Conservation (phyloP, 2,888 invertebrate genomes). For the Protonemura montana region DNA sequence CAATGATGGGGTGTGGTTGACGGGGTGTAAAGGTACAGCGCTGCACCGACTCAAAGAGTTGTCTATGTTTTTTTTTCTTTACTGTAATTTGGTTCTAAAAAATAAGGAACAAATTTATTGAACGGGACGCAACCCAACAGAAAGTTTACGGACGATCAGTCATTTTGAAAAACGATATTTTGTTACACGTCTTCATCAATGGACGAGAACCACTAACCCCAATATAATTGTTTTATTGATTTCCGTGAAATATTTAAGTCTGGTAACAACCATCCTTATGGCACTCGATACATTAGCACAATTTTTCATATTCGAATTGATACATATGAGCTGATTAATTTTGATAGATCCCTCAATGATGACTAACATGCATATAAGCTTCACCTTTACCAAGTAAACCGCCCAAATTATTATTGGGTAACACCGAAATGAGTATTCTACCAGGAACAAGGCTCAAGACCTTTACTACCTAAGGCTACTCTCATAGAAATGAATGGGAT, state of each 20-base stretch:
- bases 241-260: no score
- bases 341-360: neutral
- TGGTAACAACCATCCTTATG: no score
- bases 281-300: no score
- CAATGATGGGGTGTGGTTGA: conserved; percentile 25
- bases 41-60: neutral
- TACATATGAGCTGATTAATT: neutral
- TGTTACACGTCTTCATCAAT: no score
- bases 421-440: neutral
- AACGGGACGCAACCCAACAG: neutral
- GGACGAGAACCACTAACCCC: no score
- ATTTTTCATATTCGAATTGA: no score
- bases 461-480: neutral
- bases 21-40: neutral
- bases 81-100: neutral
- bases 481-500: neutral
- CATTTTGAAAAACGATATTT: neutral
- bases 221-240: no score
- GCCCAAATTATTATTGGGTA: neutral
- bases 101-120: neutral
- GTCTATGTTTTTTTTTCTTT: neutral
- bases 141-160: neutral
- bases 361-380: no score
- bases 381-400: neutral
- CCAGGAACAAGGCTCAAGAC: neutral